Conservation (phyloP, 2,797 vertebrate species). For the Nyctibius grandis region DNA sequence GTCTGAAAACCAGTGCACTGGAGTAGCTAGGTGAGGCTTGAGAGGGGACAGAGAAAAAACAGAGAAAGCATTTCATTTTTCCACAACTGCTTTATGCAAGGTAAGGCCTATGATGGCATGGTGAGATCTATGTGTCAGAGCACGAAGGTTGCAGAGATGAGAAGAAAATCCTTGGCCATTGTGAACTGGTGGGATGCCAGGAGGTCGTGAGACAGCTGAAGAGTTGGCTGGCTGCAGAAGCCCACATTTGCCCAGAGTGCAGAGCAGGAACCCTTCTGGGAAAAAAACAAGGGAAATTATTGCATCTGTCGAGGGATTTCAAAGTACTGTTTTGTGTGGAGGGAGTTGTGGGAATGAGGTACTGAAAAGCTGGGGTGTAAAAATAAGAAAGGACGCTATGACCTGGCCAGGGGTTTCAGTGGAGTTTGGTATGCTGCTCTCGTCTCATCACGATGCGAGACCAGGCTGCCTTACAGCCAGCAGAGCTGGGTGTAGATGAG, state of each 20-base stretch:
- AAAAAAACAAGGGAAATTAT: background rate
- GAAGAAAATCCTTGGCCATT: background rate
- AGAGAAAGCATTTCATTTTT: background rate
- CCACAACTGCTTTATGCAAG: background rate
- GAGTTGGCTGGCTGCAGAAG: background rate
- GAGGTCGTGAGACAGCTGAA: background rate
- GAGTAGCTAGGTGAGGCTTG: background rate
- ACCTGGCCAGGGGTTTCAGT: background rate
- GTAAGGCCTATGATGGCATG: background rate
- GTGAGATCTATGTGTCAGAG: background rate
- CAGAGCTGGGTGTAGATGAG: background rate
- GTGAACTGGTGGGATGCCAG: background rate
- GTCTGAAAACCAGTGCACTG: background rate
- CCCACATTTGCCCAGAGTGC: background rate
- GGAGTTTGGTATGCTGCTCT: background rate
- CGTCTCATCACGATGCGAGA: background rate
- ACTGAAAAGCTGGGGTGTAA: background rate
- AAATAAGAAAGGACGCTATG: background rate
- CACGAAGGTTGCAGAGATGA: background rate
- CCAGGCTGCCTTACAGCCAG: background rate
- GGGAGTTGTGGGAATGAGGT: background rate
- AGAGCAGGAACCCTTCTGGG: background rate
- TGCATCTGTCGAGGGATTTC: background rate
- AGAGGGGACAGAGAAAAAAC: background rate
- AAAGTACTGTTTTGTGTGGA: background rate